Evolutionary conservation across 2,113 vertebrate genomes (phyloP).

Genomic region (Nycticryphes semicollaris): DNA sequence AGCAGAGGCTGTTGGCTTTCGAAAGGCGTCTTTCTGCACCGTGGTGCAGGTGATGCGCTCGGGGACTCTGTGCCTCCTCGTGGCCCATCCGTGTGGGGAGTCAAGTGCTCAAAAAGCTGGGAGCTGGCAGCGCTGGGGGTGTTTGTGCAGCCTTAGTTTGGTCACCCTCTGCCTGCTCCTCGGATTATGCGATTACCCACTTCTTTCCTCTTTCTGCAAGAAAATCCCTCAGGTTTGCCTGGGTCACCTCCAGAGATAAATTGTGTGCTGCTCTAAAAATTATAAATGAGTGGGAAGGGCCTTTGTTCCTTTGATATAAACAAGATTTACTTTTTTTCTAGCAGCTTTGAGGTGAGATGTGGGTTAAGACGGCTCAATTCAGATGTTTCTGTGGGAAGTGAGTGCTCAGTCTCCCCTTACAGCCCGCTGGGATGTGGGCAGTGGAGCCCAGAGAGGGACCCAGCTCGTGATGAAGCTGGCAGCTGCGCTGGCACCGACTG

Average conservation of each 20-base stretch:
- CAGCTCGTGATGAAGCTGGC: not conserved
- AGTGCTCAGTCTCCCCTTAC: not conserved
- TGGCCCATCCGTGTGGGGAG: not conserved
- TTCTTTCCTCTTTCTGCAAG: not conserved
- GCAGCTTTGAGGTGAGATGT: not conserved
- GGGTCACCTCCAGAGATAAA: accelerated
- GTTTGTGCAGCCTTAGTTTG: not conserved
- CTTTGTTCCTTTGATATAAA: not conserved
- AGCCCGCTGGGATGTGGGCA: accelerated
- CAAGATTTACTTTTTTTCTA: not conserved
- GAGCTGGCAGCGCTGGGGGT: not conserved
- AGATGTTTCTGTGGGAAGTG: accelerated
- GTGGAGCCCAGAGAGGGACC: not conserved
- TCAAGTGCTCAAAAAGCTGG: not conserved
- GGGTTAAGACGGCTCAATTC: not conserved
- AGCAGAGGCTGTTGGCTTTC: not conserved
- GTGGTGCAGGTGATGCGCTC: not conserved
- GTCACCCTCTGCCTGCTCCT: not conserved
- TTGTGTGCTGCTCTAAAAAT: not conserved
- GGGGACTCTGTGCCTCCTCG: accelerated
- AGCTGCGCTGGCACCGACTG: not conserved
- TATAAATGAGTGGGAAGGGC: accelerated
- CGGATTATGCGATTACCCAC: accelerated
- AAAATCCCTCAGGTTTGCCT: not conserved
- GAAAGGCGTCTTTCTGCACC: not conserved